Evolutionary conservation across 2,113 vertebrate species (phyloP).

Genomic region (Chionodraco myersi): DNA sequence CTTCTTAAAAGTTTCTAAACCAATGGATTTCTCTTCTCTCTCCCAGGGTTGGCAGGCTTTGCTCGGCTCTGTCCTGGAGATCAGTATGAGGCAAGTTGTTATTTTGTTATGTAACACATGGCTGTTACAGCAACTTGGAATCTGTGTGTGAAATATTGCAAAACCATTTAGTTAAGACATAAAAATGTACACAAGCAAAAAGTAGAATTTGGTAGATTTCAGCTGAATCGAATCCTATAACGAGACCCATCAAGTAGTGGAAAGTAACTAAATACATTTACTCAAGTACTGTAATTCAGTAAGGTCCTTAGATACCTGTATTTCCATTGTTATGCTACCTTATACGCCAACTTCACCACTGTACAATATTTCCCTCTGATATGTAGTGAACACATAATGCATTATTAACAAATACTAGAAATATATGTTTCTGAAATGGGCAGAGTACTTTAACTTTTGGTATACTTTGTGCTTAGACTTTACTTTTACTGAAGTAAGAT

Average conservation of each 20-base stretch:
- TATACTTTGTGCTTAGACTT: no score
- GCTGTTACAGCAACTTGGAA: not conserved
- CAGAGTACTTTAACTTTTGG: no score
- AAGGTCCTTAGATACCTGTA: no score
- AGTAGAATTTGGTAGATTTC: not conserved
- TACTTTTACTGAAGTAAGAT: no score
- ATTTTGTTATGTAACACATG: not conserved
- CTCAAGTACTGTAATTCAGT: no score
- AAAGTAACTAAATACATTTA: no score
- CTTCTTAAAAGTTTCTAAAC: not conserved
- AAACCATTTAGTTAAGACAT: not conserved
- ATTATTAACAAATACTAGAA: no score
- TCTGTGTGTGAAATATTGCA: not conserved
- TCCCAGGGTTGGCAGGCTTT: conserved; percentile 94
- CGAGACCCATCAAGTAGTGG: not conserved
- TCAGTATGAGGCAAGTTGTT: conserved; percentile 90
- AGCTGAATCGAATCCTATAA: not conserved
- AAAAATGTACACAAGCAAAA: not conserved
- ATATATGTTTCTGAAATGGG: no score
- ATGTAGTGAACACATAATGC: no score
- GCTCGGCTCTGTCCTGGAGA: conserved; percentile 97
- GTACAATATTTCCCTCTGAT: no score
- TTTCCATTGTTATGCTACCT: no score
- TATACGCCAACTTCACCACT: no score
- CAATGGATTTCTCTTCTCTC: not conserved